phyloP scores from a whole-genome alignment of 2,113 vertebrate species.

The Oncorhynchus gorbuscha region DNA sequence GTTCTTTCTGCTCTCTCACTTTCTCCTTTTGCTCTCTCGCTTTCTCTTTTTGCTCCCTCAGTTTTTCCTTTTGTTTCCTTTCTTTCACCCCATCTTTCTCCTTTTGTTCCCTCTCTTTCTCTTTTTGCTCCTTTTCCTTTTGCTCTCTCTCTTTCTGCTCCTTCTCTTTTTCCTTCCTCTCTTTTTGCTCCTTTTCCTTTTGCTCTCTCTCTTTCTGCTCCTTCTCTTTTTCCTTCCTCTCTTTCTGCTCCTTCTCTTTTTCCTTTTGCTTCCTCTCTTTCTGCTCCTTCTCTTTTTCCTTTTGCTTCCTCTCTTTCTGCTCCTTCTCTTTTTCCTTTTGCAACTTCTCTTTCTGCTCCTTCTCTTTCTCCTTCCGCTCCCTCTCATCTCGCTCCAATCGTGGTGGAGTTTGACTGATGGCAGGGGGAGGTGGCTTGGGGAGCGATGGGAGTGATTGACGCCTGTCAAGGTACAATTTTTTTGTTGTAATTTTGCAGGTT shows the following conservation, averaged over 20 bases:
- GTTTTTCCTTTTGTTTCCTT: not conserved
- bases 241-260: slow-evolving; percentile 6
- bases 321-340: slow-evolving; percentile 23
- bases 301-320: not conserved
- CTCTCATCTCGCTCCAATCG: slow-evolving; percentile 63
- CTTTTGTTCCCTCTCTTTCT: not conserved
- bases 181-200: not conserved
- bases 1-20: slow-evolving; percentile 1
- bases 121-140: not conserved
- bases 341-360: not conserved
- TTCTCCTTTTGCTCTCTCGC: not conserved
- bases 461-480: slow-evolving; percentile 36
- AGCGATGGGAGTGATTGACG: slow-evolving; percentile 68
- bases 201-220: not conserved
- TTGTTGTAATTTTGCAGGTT: not conserved
- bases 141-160: not conserved
- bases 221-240: not conserved
- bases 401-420: slow-evolving; percentile 54
- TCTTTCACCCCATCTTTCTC: not conserved
- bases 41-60: not conserved
- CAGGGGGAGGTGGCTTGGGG: slow-evolving; percentile 63
- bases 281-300: slow-evolving; percentile 15
- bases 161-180: slow-evolving; percentile 8
- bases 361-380: slow-evolving; percentile 24
- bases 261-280: not conserved